Conservation (phyloP, 2,888 invertebrate species). For the Heliconius ismenius region DNA sequence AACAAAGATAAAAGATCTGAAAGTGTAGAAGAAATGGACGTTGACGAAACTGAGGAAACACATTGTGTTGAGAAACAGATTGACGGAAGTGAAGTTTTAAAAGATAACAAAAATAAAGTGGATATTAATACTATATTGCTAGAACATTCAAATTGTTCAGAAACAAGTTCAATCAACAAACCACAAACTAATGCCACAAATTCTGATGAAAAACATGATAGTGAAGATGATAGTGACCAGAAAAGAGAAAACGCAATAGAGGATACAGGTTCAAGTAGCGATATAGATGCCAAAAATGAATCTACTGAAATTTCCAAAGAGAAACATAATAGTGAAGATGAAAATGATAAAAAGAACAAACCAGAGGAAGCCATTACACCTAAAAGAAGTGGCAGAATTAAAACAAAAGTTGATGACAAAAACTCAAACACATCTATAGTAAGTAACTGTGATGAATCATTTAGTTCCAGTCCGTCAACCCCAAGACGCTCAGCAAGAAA, state of each 20-base stretch:
- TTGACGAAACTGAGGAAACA: conserved; percentile 44
- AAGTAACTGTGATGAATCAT: conserved; percentile 56
- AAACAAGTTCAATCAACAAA: conserved; percentile 19
- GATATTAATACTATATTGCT: conserved; percentile 44
- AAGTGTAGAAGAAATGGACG: conserved; percentile 43
- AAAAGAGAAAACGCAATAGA: conserved; percentile 16
- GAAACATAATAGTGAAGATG: conserved; percentile 25
- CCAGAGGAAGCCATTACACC: conserved; percentile 51
- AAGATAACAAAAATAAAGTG: conserved; percentile 23
- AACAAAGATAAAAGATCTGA: conserved; percentile 38
- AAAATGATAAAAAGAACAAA: conserved; percentile 37
- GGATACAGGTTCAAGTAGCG: conserved; percentile 49
- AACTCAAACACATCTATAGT: conserved; percentile 54
- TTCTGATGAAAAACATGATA: background rate
- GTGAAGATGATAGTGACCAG: conserved; percentile 10
- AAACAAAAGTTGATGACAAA: conserved; percentile 54
- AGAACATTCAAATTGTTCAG: conserved; percentile 51
- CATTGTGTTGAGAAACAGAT: conserved; percentile 37
- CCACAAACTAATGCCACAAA: background rate
- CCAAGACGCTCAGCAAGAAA: conserved; percentile 59
- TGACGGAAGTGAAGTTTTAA: conserved; percentile 12
- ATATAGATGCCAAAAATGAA: background rate
- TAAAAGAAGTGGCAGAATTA: conserved; percentile 59
- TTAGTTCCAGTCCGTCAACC: conserved; percentile 54
- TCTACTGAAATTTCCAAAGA: background rate